These are phyloP conservation scores for Patiria miniata DNA, from an alignment of 35 echinoderm and acorn worm species.

Conservation along the genomic window DNA sequence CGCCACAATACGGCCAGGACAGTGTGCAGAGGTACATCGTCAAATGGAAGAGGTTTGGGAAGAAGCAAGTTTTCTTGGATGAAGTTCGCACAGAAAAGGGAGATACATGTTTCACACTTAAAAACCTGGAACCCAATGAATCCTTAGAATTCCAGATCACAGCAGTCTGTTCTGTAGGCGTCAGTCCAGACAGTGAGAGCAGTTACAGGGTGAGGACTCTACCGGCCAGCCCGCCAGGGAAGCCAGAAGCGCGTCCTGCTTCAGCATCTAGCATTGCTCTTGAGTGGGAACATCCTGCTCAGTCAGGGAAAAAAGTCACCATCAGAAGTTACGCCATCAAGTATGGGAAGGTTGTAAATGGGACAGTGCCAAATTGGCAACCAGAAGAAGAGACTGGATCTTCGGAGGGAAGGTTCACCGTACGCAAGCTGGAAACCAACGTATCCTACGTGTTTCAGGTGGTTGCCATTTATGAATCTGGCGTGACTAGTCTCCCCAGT, in stretches of 20 bases:
- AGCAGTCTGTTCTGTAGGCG: neutral
- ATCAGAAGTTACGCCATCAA: neutral
- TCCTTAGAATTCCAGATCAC: neutral
- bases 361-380: neutral
- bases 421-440: neutral
- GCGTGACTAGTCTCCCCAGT: constrained; percentile 1
- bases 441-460: neutral
- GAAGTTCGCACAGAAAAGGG: neutral
- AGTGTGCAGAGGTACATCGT: neutral
- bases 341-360: neutral
- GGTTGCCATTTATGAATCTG: neutral
- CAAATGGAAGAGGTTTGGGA: neutral
- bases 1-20: neutral
- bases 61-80: neutral
- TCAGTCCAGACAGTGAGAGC: neutral
- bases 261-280: neutral
- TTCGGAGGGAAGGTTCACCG: neutral
- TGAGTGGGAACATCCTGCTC: neutral
- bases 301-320: neutral
- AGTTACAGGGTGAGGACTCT: neutral
- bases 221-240: neutral
- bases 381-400: neutral
- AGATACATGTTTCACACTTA: neutral
- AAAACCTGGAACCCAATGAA: neutral
- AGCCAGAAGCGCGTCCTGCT: neutral